These are phyloP conservation scores for Megalopta genalis DNA, from an alignment of 1,140 invertebrate species.

Conservation along the genomic window DNA sequence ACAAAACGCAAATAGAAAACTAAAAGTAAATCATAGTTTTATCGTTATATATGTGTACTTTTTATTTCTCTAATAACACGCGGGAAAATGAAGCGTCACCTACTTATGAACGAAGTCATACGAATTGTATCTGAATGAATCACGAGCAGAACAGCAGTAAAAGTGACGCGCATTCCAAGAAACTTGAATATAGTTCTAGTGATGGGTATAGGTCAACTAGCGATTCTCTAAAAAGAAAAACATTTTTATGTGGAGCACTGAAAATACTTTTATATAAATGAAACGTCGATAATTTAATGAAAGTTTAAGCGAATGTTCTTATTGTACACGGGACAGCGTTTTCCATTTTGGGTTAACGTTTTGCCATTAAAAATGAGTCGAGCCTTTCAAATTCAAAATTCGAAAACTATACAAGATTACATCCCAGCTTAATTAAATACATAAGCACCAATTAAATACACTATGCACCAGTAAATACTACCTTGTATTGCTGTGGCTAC, in stretches of 20 bases:
- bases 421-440: no score
- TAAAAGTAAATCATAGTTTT: no score
- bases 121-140: conserved; percentile 26
- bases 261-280: neutral
- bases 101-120: neutral
- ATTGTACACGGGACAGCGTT: neutral
- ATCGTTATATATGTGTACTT: neutral
- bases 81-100: neutral
- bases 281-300: conserved; percentile 13
- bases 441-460: no score
- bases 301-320: neutral
- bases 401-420: no score
- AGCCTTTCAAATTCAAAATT: no score
- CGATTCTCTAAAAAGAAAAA: no score
- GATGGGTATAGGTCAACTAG: neutral
- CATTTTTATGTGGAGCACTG: neutral
- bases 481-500: no score
- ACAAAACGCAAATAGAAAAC: neutral
- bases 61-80: neutral
- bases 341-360: neutral
- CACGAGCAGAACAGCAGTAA: neutral
- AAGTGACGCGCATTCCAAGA: neutral
- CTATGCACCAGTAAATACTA: no score
- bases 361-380: no score
- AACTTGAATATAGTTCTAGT: neutral